Conservation (phyloP, 2,113 vertebrate genomes). For the Machaerirhynchus nigripectus region DNA sequence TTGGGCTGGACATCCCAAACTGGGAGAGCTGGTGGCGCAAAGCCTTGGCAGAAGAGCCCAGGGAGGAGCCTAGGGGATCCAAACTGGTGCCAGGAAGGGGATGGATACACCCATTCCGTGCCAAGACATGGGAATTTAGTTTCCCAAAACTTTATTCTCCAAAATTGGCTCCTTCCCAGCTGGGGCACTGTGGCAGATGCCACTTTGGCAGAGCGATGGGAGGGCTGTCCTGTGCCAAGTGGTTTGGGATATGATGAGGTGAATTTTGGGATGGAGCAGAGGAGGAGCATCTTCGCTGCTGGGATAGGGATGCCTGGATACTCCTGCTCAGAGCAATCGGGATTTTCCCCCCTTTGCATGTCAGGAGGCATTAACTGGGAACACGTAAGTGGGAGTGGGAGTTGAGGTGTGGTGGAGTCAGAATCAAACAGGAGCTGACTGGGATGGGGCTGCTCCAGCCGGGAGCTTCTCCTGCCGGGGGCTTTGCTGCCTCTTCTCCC, state of each 20-base stretch:
- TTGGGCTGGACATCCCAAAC: not conserved
- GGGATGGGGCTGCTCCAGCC: accelerated
- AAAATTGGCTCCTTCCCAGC: conserved; percentile 8
- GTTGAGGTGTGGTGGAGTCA: not conserved
- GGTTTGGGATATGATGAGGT: not conserved
- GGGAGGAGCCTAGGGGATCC: accelerated
- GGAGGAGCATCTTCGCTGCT: not conserved
- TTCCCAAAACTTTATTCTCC: not conserved
- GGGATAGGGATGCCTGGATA: not conserved
- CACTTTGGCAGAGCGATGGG: not conserved
- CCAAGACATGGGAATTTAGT: not conserved
- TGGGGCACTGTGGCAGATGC: conserved; percentile 9
- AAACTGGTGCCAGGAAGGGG: not conserved
- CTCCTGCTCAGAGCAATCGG: accelerated
- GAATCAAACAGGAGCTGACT: not conserved
- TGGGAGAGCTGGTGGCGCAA: not conserved
- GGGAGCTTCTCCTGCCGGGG: not conserved
- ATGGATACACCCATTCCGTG: accelerated
- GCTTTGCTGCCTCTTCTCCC: not conserved
- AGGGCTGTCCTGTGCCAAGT: not conserved
- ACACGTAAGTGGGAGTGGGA: not conserved
- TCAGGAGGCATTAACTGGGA: not conserved
- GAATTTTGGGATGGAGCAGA: not conserved
- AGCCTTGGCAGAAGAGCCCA: not conserved
- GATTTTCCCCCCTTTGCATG: accelerated